Evolutionary conservation across 2,797 vertebrate genomes (phyloP).

Genomic region (Knipowitschia caucasica): DNA sequence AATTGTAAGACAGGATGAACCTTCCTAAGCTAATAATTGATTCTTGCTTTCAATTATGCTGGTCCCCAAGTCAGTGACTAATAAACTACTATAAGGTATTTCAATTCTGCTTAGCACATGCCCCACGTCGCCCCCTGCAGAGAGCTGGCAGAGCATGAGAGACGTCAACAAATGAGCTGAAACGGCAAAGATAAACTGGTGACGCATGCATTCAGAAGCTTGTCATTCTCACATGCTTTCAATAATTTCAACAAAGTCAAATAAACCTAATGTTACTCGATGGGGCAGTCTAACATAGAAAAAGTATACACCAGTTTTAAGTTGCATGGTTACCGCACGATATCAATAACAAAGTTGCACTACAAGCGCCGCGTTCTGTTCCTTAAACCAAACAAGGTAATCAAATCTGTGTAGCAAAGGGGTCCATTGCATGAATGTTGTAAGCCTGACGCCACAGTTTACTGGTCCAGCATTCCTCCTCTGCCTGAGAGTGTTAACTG

Average conservation of each 20-base stretch:
- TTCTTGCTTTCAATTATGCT: too few species aligned
- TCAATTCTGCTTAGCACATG: neutral
- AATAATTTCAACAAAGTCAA: neutral
- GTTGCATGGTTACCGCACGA: too few species aligned
- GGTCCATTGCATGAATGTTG: neutral
- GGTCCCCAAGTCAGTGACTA: too few species aligned
- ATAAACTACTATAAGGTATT: too few species aligned
- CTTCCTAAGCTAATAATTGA: neutral
- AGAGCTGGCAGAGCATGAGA: neutral
- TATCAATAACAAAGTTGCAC: too few species aligned
- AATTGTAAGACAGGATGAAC: too few species aligned
- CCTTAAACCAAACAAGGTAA: constrained; percentile 1
- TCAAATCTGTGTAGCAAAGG: neutral
- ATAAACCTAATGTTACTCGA: too few species aligned
- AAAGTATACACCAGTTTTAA: neutral
- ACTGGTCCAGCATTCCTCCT: neutral
- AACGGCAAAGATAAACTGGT: neutral
- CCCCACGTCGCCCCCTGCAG: neutral
- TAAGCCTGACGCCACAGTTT: neutral
- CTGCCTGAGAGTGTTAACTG: neutral
- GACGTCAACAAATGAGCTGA: constrained; percentile 6
- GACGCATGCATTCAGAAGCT: neutral
- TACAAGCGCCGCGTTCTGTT: neutral
- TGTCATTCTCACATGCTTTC: neutral
- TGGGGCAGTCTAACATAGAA: neutral